Base-by-base conservation (phyloP, 2,113 vertebrate genomes). In the Phalacrocorax aristotelis region DNA sequence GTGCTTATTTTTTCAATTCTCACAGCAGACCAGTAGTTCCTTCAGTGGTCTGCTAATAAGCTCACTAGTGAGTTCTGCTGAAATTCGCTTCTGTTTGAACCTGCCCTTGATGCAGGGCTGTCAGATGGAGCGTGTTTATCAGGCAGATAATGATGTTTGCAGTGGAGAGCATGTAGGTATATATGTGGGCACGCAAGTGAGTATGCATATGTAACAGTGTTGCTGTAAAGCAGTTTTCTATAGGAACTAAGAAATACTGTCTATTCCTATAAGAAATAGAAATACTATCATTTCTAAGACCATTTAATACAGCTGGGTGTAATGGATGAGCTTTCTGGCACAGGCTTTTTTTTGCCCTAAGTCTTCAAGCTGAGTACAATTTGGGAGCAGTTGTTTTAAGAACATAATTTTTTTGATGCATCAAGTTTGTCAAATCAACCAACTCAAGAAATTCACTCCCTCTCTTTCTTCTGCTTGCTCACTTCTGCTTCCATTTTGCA, bases 1-100 rank as follows among this genome's bases (percentile, higher is more conserved):
- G 87, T 88, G 85, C 87, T 97, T 96, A 66, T 97, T 97, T 96
- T 87, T 62, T 70, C 75, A 87, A 92, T 97, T 97, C 94, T 97
- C 93, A 96, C 80, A 89, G 94, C 91, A 96, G 78, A 94, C 70
- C 93, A 89, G 62, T 87, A 62, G 64, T 87, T 94, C 75, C 87
- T 95, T 93, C 95, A 92, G 70, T 80, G 61, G 55, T 72, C 86
- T 96, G 80, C 91, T 96, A 97, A 95, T 93, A 95, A 94, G 86
- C 95, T 96, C 94, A 92, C 83, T 93, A 93, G 78, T 98, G 95
- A 96, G 84, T 96, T 95, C 79, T 93, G 87, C 94, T 93, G 95
- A 87, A 96, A 81, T 79, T 89, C n/a, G 8, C 66, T 93, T 91
- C 85, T 78, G 93, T 94, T 95, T 97, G 90, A 92, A 90, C 84